Evolutionary conservation across 2,797 vertebrate species (phyloP).

Genomic region (Labeo calbasu): DNA sequence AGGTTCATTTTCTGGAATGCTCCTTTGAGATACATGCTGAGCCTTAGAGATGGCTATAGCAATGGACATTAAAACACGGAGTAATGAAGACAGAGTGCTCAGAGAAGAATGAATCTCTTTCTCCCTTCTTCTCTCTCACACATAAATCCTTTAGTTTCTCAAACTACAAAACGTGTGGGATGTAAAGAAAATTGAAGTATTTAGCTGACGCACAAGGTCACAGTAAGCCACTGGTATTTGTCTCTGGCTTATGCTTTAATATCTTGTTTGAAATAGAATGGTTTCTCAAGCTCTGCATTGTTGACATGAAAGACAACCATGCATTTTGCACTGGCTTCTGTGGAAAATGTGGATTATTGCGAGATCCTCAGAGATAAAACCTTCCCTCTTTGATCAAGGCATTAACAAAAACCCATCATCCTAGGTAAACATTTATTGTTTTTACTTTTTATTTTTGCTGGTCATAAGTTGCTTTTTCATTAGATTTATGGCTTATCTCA

Average conservation of each 20-base stretch:
- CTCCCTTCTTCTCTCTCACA: slow-evolving; percentile 51
- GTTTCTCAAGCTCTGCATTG: slow-evolving; percentile 24
- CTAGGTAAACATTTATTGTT: slow-evolving; percentile 2
- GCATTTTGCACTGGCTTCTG: not conserved
- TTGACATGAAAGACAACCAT: slow-evolving; percentile 11
- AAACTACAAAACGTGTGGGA: slow-evolving; percentile 12
- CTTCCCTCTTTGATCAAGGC: not conserved
- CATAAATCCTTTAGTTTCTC: slow-evolving; percentile 23
- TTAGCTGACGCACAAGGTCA: slow-evolving; percentile 37
- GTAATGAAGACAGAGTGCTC: slow-evolving; percentile 41
- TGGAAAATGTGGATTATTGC: slow-evolving; percentile 13
- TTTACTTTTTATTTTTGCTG: not conserved
- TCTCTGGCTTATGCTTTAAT: slow-evolving; percentile 34
- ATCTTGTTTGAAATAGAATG: slow-evolving; percentile 28
- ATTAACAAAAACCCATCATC: not conserved
- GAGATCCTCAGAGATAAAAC: slow-evolving; percentile 5
- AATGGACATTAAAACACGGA: slow-evolving; percentile 43
- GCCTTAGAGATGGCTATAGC: slow-evolving; percentile 43
- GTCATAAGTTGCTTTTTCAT: not conserved
- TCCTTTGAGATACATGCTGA: slow-evolving; percentile 41
- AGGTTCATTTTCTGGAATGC: slow-evolving; percentile 42
- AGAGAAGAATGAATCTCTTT: slow-evolving; percentile 40
- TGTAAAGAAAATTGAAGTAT: slow-evolving; percentile 23
- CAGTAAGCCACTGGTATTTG: slow-evolving; percentile 30
- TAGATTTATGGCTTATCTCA: not conserved